Evolutionary conservation across 2,888 invertebrate genomes (phyloP).

Genomic region (Phaonia tiefii): DNA sequence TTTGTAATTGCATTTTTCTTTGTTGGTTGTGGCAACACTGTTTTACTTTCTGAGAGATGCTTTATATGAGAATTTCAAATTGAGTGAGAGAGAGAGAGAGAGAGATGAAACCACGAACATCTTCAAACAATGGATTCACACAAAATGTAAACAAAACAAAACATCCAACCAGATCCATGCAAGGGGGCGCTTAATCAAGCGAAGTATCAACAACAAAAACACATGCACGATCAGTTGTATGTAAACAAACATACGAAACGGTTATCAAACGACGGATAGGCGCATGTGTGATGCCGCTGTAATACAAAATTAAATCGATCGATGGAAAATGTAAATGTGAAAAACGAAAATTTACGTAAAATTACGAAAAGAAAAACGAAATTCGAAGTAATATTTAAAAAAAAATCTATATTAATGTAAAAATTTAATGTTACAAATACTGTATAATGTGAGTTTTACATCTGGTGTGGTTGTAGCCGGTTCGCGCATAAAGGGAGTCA

Average conservation of each 20-base stretch:
- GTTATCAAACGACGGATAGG: conserved; percentile 33
- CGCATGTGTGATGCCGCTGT: background rate
- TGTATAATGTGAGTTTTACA: background rate
- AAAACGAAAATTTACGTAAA: conserved; percentile 30
- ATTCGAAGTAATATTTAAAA: background rate
- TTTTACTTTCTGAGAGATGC: background rate
- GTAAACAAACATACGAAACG: conserved; percentile 63
- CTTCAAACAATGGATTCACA: background rate
- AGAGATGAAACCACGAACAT: conserved; percentile 29
- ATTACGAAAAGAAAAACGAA: background rate
- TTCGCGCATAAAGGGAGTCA: background rate
- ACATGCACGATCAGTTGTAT: conserved; percentile 52
- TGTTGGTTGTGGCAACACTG: background rate
- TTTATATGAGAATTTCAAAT: background rate
- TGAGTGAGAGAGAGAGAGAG: background rate
- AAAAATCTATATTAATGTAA: background rate
- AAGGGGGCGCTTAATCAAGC: conserved; percentile 49
- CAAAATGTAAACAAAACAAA: conserved; percentile 29
- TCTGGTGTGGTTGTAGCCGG: background rate
- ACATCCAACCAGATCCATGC: conserved; percentile 48
- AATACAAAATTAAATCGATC: conserved; percentile 35
- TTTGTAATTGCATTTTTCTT: too few species aligned
- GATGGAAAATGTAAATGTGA: conserved; percentile 26
- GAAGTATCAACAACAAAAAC: conserved; percentile 39
- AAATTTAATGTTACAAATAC: background rate